Conservation (phyloP, 2,888 invertebrate genomes). For the Adelphocoris suturalis region DNA sequence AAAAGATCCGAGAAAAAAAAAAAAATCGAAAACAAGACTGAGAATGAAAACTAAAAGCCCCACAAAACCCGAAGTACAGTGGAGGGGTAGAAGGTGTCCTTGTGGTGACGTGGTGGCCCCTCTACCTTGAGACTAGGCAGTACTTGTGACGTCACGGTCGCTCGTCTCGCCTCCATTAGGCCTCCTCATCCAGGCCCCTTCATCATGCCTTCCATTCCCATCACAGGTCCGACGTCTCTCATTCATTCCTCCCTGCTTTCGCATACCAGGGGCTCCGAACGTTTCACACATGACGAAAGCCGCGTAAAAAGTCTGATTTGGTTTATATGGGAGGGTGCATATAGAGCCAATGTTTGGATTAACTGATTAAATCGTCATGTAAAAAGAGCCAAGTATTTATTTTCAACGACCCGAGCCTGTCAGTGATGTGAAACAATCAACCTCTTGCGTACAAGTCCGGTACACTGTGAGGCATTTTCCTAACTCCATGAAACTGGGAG, state of each 20-base stretch:
- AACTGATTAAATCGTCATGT: no score
- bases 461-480: no score
- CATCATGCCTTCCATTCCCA: slow-evolving; percentile 6
- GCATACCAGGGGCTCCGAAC: slow-evolving; percentile 40
- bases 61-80: slow-evolving; percentile 46
- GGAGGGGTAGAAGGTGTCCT: slow-evolving; percentile 58
- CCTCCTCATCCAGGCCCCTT: background rate
- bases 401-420: no score
- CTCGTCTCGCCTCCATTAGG: slow-evolving; percentile 16
- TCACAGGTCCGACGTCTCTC: slow-evolving; percentile 37
- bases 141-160: slow-evolving; percentile 52
- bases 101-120: slow-evolving; percentile 53
- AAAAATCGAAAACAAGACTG: slow-evolving; percentile 59
- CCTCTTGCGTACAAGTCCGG: no score
- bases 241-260: slow-evolving; percentile 42
- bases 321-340: no score
- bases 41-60: slow-evolving; percentile 58
- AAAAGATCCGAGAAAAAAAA: slow-evolving; percentile 11
- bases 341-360: no score
- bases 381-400: no score
- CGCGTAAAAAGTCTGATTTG: no score
- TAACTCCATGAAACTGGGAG: no score
- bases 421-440: no score
- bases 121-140: slow-evolving; percentile 17
- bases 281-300: slow-evolving; percentile 23